phyloP scores from a whole-genome alignment of 2,888 invertebrate species.

The Xylota segnis region DNA sequence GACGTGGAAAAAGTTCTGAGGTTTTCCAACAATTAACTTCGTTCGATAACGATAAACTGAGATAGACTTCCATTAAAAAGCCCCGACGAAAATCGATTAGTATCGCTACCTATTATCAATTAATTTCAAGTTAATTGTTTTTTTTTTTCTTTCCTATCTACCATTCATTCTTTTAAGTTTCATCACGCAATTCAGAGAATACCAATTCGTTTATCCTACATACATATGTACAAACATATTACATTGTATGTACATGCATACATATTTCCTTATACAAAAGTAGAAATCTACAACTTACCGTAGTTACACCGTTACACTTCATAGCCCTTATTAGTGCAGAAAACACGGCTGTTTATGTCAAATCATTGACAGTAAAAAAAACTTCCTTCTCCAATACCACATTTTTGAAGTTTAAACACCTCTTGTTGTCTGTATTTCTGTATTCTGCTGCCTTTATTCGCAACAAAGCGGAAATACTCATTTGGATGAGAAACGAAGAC shows the following conservation, averaged over 20 bases:
- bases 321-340: constrained; percentile 45
- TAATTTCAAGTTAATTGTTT: constrained; percentile 33
- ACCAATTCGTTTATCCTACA: not conserved
- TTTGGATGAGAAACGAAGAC: constrained; percentile 53
- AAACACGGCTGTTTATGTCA: constrained; percentile 41
- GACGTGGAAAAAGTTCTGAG: constrained; percentile 19
- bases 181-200: constrained; percentile 15
- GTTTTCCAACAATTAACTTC: constrained; percentile 51
- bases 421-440: constrained; percentile 22
- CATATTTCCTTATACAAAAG: not conserved
- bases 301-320: constrained; percentile 49
- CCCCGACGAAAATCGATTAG: constrained; percentile 22
- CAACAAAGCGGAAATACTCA: constrained; percentile 70
- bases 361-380: constrained; percentile 30
- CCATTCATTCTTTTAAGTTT: not conserved
- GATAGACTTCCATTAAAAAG: constrained; percentile 18
- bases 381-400: constrained; percentile 49
- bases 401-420: constrained; percentile 44
- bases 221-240: no score
- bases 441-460: constrained; percentile 53
- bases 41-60: constrained; percentile 25
- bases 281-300: constrained; percentile 12
- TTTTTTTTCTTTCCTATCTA: not conserved
- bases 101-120: constrained; percentile 21
- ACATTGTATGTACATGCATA: no score